Percentiles rank a stretch among this genome's conserved stretches.
These are phyloP conservation scores for Nanorana parkeri DNA, from an alignment of 2,113 vertebrate species.

Conservation along the genomic window DNA sequence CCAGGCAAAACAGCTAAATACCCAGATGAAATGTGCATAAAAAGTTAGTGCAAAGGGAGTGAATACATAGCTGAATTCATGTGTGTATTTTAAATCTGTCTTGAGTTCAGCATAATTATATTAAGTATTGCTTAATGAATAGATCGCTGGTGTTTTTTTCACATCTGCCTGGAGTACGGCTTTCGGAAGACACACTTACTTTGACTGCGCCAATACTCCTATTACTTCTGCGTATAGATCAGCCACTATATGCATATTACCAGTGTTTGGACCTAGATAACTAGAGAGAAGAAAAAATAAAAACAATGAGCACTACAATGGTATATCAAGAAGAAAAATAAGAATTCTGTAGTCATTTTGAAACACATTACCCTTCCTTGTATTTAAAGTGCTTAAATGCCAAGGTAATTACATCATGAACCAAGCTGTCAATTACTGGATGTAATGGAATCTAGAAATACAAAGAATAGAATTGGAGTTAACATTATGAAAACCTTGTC, in stretches of 20 bases:
- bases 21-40: no score
- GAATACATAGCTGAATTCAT: no score
- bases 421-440: constrained; percentile 94
- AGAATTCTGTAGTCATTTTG: constrained; percentile 30
- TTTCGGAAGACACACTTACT: constrained; percentile 78
- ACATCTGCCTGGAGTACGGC: no score
- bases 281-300: constrained; percentile 69
- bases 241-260: constrained; percentile 98
- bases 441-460: constrained; percentile 91
- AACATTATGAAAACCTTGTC: background rate
- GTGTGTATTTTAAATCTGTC: no score
- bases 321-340: constrained; percentile 8
- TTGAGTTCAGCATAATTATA: no score
- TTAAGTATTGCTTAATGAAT: no score
- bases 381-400: constrained; percentile 99
- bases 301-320: constrained; percentile 17
- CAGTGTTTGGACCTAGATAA: constrained; percentile 97
- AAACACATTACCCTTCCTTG: constrained; percentile 91
- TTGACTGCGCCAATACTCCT: constrained; percentile 95
- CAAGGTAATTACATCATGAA: constrained; percentile 96
- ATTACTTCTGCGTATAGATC: constrained; percentile 97
- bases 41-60: no score
- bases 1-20: no score
- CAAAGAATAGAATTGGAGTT: background rate
- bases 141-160: no score